phyloP scores from a whole-genome alignment of 2,797 vertebrate genomes.

The Lophius americanus region DNA sequence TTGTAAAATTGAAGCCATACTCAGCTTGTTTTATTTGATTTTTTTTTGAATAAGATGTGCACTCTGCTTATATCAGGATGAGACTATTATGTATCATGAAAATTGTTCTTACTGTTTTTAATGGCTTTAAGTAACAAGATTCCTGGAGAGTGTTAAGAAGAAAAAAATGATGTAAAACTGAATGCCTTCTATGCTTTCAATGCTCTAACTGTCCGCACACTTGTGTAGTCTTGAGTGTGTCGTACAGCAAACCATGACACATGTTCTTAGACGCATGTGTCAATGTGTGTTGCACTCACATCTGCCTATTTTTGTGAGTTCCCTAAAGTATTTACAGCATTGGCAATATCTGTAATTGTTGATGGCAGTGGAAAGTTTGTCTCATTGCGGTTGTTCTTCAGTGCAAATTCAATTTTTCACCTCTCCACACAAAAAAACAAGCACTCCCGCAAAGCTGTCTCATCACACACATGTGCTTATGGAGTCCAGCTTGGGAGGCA shows the following conservation, averaged over 20 bases:
- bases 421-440: constrained; percentile 47
- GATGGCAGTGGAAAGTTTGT: constrained; percentile 78
- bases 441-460: constrained; percentile 30
- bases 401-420: constrained; percentile 74
- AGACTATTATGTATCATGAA: not conserved
- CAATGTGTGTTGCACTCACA: constrained; percentile 37
- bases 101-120: not conserved
- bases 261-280: constrained; percentile 38
- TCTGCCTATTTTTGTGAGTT: constrained; percentile 59
- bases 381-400: constrained; percentile 68
- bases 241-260: constrained; percentile 31
- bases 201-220: constrained; percentile 9
- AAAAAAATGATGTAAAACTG: constrained; percentile 32
- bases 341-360: constrained; percentile 74
- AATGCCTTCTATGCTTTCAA: constrained; percentile 35
- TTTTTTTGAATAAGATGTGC: not conserved
- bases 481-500: constrained; percentile 32
- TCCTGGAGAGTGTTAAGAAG: not conserved
- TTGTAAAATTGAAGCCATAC: not conserved
- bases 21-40: not conserved
- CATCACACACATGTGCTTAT: constrained; percentile 42
- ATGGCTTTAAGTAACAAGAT: not conserved
- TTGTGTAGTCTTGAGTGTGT: constrained; percentile 1
- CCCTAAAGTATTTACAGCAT: constrained; percentile 76
- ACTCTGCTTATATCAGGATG: not conserved